Percentiles rank a stretch among this genome's conserved stretches.
These are phyloP conservation scores for Tiaroga cobitis DNA, from an alignment of 2,797 vertebrate genomes.

Conservation along the genomic window DNA sequence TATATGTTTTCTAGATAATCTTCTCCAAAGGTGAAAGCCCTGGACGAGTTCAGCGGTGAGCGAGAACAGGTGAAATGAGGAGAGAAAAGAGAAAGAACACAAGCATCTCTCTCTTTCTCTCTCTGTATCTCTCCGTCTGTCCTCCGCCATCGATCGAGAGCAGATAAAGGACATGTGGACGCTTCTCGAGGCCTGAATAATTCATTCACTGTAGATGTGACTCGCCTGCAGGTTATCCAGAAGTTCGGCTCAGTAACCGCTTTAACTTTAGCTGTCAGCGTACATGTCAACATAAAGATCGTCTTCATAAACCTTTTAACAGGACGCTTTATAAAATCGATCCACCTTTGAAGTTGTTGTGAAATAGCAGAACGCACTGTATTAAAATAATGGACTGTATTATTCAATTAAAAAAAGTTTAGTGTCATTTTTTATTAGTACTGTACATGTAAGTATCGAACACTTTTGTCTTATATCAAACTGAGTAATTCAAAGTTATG, in stretches of 20 bases:
- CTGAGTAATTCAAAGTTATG: neutral
- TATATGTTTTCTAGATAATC: neutral
- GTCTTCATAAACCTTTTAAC: neutral
- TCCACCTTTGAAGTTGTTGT: neutral
- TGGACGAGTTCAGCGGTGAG: neutral
- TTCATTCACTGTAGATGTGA: constrained; percentile 32
- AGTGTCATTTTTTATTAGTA: neutral
- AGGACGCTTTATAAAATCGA: neutral
- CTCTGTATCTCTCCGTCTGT: constrained; percentile 20
- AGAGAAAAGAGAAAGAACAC: constrained; percentile 3
- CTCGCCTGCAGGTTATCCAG: neutral
- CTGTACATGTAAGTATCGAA: neutral
- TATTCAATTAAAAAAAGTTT: neutral
- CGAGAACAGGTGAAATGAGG: constrained; percentile 2
- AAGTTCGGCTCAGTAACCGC: neutral
- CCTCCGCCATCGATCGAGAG: constrained; percentile 28
- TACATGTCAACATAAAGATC: neutral
- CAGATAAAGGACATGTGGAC: constrained; percentile 28
- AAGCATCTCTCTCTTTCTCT: neutral
- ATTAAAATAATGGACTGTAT: neutral
- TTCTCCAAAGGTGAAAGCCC: neutral
- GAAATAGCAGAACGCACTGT: neutral
- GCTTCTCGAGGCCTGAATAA: constrained; percentile 39
- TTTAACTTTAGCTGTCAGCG: constrained; percentile 3
- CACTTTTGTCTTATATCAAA: neutral